Conservation (phyloP, 2,888 invertebrate species). For the Orthosia gothica region DNA sequence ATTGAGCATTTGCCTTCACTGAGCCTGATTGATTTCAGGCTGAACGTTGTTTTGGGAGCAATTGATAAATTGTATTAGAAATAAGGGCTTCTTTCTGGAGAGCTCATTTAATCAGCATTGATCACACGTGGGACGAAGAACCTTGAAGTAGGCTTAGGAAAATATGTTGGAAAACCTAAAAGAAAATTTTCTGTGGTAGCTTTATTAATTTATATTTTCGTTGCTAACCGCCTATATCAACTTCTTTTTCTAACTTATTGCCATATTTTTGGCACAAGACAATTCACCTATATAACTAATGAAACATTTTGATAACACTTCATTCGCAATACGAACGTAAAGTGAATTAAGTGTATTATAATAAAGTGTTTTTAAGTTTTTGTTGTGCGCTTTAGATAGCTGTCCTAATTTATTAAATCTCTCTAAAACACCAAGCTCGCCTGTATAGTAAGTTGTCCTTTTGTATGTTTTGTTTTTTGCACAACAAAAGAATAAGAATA, state of each 20-base stretch:
- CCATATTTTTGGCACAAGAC: not conserved
- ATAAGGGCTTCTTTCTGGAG: constrained; percentile 1
- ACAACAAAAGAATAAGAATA: too few relatives aligned
- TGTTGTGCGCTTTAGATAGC: too few relatives aligned
- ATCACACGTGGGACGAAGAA: not conserved
- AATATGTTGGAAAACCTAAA: too few relatives aligned
- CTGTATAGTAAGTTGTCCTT: too few relatives aligned
- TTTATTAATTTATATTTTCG: not conserved
- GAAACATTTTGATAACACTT: too few relatives aligned
- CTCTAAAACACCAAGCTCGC: too few relatives aligned
- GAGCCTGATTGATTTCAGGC: constrained; percentile 54
- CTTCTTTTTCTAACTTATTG: not conserved
- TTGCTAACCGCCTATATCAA: not conserved
- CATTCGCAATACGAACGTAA: too few relatives aligned
- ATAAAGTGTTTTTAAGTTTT: too few relatives aligned
- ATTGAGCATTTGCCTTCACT: constrained; percentile 30
- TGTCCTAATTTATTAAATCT: too few relatives aligned
- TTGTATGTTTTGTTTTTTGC: too few relatives aligned
- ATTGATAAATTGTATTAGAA: constrained; percentile 40
- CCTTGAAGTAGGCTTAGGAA: not conserved
- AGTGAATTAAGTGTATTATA: too few relatives aligned
- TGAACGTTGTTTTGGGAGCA: constrained; percentile 41
- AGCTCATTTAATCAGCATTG: constrained; percentile 13
- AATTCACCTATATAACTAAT: not conserved
- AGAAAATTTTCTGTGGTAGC: constrained; percentile 12